Base-by-base conservation (phyloP, 1,140 invertebrate genomes). In the Riptortus pedestris region DNA sequence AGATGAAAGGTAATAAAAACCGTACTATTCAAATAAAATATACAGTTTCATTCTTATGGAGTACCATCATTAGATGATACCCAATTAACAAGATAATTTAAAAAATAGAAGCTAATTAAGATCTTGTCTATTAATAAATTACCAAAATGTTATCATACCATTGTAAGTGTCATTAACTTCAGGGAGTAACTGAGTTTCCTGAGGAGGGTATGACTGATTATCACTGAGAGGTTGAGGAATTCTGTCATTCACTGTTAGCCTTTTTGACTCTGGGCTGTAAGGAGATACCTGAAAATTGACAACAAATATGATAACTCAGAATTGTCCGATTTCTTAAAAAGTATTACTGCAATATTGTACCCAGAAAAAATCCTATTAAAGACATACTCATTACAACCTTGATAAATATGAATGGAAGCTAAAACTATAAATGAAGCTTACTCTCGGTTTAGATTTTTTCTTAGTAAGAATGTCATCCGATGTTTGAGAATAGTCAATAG, bases 401-500 rank as follows among this genome's bases (percentile, higher is more conserved):
- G n/a, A n/a, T n/a, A n/a, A n/a, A n/a, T n/a, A n/a, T n/a, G n/a
- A n/a, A n/a, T n/a, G n/a, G n/a, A n/a, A n/a, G n/a, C n/a, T n/a
- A n/a, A n/a, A n/a, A n/a, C n/a, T n/a, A n/a, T n/a, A n/a, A n/a
- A n/a, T n/a, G n/a, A n/a, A n/a, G n/a, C n/a, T n/a, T 33, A 68
- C 67, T 58, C 67, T 63, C 0, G 62, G 31, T 61, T 65, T 68
- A 11, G 63, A 62, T 57, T 68, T 68, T 45, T 64, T 68, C 20
- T 59, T 60, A 16, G 59, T 27, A 0, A 51, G n/a, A 20, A 26
- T 47, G n/a, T 66, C 67, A 28, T 68, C 67, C 22, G 63, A 47
- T 16, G 24, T 47, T 70, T 79, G 77, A 65, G 73, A 77, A 66
- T 75, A 76, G 70, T 82, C 80, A 69, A 83, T 81, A 27, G 80